Evolutionary conservation across 1,140 invertebrate genomes (phyloP), one percentile per base, ranked within the genome.

Genomic region (Drosophila sturtevanti): DNA sequence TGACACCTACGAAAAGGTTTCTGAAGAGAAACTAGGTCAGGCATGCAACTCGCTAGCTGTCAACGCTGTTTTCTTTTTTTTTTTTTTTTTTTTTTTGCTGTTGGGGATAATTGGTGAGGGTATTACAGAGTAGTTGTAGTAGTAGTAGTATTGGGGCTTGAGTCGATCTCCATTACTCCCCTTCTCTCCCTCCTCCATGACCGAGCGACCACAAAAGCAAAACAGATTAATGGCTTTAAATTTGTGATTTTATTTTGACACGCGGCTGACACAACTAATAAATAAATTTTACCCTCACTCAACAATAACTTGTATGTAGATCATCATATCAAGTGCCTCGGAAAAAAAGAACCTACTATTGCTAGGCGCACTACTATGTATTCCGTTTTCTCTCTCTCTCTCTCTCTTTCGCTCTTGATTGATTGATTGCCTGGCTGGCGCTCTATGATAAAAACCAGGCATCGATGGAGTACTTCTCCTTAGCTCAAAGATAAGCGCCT

Each of bases 21-120:
- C 41, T 48, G 16, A 41, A 73, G 68, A 61, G 11, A 79, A 86
- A 87, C 72, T 87, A 89, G 82, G 84, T 87, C 82, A 87, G 82
- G 79, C 84, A 68, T 87, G 82, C 82, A 87, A 89, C 84, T 76
- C 77, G 82, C 82, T 72, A 71, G 82, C 82, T 87, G 84, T 87
- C 82, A 87, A 37, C 79, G 72, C 56, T 79, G 2, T 21, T 21
- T 48, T 16, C 5, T 41, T 41, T 44, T 21, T 35, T 35, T 10
- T 31, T 31, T 31, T 6, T 3, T 11, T 35, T 48, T 48, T 48
- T 11, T 16, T 16, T 48, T 48, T 48, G 18, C 2, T 4, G 22
- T 2, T 2, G n/a, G 54, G 76, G 69, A 77, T 87, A 87, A 87
- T 87, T 87, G 79, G 61, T 79, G 75, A 63, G 82, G 64, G 69